Percentiles rank a stretch among this genome's conserved stretches.
Evolutionary conservation across 2,888 invertebrate species (phyloP).

Genomic region (Drosophila melanosoma): DNA sequence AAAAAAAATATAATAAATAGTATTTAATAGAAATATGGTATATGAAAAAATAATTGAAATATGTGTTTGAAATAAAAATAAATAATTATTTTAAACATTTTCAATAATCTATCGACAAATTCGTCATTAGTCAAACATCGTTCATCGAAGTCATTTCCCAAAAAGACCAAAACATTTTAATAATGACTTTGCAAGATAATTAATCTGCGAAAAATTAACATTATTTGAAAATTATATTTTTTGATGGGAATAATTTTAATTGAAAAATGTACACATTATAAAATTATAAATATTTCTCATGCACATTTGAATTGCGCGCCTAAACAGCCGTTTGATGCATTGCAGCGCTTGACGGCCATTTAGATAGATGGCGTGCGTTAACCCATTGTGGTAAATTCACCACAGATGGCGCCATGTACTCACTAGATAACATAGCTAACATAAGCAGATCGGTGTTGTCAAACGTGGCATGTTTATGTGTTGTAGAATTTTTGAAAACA

Average conservation of each 20-base stretch:
- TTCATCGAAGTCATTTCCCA: not conserved
- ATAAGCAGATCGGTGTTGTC: not conserved
- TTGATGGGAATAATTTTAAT: not conserved
- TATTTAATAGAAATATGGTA: not conserved
- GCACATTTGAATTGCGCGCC: conserved; percentile 31
- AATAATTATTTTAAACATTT: not conserved
- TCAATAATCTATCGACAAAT: not conserved
- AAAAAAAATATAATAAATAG: no score
- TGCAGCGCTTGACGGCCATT: not conserved
- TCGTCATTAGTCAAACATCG: not conserved
- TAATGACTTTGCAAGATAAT: not conserved
- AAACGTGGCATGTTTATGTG: not conserved
- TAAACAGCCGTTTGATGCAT: conserved; percentile 2
- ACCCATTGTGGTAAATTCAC: not conserved
- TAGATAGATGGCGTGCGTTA: not conserved
- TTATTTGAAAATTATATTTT: not conserved
- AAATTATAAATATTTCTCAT: not conserved
- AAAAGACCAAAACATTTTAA: not conserved
- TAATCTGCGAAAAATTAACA: no score
- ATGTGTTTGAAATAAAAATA: not conserved
- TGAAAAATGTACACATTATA: not conserved
- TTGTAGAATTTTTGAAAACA: not conserved
- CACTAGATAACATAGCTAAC: not conserved
- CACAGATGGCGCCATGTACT: conserved; percentile 23
- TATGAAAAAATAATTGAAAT: not conserved